Percentiles rank a stretch among this genome's conserved stretches.
phyloP scores from a whole-genome alignment of 53 echinoderm and acorn worm genomes.

The Antedon mediterranea region DNA sequence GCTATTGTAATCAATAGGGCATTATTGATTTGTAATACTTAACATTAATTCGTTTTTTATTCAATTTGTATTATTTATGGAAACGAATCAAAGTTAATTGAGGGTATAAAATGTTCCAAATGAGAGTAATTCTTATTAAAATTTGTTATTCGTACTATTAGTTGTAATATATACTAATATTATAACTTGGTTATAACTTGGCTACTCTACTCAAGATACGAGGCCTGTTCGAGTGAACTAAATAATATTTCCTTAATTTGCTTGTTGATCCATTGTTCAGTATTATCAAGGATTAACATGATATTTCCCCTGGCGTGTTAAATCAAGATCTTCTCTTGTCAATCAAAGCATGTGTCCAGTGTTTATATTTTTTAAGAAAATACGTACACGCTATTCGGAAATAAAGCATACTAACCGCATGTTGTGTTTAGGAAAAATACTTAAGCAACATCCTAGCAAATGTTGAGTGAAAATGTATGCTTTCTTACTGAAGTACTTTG shows the following conservation, averaged over 20 bases:
- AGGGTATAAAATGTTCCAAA: background rate
- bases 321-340: background rate
- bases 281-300: background rate
- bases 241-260: background rate
- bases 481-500: background rate
- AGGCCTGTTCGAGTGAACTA: background rate
- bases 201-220: background rate
- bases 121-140: background rate
- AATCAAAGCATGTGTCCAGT: background rate
- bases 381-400: background rate
- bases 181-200: background rate
- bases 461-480: background rate
- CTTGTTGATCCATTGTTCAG: background rate
- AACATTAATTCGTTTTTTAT: background rate
- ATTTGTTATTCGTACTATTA: background rate
- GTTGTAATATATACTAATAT: background rate
- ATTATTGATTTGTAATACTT: too few relatives aligned
- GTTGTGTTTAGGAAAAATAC: background rate
- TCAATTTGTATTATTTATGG: background rate
- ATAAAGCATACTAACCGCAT: background rate
- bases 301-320: background rate
- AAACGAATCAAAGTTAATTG: background rate
- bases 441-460: background rate
- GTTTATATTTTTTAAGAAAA: background rate
- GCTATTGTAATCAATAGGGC: too few relatives aligned